Conservation (phyloP, 2,113 vertebrate genomes). For the Cricetomys ansorgei region DNA sequence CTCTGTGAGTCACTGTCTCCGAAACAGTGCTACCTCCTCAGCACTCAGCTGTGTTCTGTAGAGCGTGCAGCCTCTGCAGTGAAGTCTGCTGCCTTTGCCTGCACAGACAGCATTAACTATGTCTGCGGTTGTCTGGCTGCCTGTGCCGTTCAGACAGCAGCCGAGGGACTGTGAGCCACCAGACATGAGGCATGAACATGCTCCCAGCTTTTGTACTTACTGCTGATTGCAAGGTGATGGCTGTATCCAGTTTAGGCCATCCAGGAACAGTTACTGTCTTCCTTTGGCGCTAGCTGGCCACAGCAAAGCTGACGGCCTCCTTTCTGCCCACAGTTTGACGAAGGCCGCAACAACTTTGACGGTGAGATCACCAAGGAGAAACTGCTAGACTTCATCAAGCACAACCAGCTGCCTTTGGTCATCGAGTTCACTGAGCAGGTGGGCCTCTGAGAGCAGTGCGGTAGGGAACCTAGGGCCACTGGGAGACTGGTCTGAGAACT, state of each 20-base stretch:
- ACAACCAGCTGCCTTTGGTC: slow-evolving; percentile 97
- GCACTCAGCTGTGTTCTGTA: not conserved
- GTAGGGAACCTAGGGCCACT: fast-evolving
- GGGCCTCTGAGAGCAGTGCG: not conserved
- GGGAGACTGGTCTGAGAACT: fast-evolving
- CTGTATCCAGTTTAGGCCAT: not conserved
- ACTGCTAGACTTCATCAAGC: slow-evolving; percentile 93
- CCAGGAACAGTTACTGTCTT: too few species aligned
- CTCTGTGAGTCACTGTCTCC: too few species aligned
- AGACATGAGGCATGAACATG: not conserved
- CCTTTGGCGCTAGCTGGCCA: not conserved
- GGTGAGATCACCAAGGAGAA: slow-evolving; percentile 94
- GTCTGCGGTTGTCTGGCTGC: too few species aligned
- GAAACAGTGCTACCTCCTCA: not conserved
- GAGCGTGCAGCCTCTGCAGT: not conserved
- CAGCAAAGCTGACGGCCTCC: not conserved
- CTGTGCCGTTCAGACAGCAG: not conserved
- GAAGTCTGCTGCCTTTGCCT: not conserved
- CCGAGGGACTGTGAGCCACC: not conserved
- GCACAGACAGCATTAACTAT: too few species aligned
- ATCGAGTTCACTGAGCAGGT: slow-evolving; percentile 99
- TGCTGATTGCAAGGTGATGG: not conserved
- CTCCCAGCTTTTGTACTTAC: too few species aligned
- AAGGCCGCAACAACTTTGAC: slow-evolving; percentile 95
- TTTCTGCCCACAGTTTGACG: slow-evolving; percentile 92